Evolutionary conservation across 2,888 invertebrate species (phyloP).

Genomic region (Drosophila flavopinicola): DNA sequence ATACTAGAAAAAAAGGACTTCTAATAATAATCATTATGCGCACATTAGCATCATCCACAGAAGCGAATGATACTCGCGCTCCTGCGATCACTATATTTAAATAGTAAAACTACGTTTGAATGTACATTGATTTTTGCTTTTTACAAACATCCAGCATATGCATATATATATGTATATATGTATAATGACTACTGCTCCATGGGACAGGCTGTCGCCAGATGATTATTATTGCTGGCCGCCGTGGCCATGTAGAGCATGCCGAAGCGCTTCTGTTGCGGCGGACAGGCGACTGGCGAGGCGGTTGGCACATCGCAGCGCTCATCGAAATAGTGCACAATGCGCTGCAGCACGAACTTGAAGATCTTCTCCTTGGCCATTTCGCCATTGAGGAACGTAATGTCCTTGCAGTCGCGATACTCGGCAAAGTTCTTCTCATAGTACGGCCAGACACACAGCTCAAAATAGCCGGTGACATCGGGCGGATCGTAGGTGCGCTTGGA

Average conservation of each 20-base stretch:
- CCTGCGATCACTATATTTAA: conserved; percentile 7
- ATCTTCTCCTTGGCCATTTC: conserved; percentile 82
- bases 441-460: conserved; percentile 96
- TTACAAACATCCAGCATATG: conserved; percentile 10
- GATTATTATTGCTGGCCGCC: conserved; percentile 41
- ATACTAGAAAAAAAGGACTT: too few relatives aligned
- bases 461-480: conserved; percentile 94
- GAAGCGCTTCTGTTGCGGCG: conserved; percentile 77
- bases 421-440: conserved; percentile 87
- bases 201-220: conserved; percentile 68
- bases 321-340: conserved; percentile 79
- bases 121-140: conserved; percentile 26
- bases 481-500: conserved; percentile 90
- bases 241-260: conserved; percentile 58
- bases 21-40: too few relatives aligned
- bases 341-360: conserved; percentile 81
- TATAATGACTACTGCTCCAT: conserved; percentile 78
- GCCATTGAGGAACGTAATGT: conserved; percentile 83
- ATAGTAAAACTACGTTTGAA: conserved; percentile 16
- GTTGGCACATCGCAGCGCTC: conserved; percentile 75
- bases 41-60: too few relatives aligned
- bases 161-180: not conserved
- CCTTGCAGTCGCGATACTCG: conserved; percentile 83
- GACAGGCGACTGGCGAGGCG: conserved; percentile 54
- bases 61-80: too few relatives aligned